Percentiles rank a stretch among this genome's conserved stretches.
phyloP scores from a whole-genome alignment of 2,888 invertebrate genomes.

The Andricus curvator region DNA sequence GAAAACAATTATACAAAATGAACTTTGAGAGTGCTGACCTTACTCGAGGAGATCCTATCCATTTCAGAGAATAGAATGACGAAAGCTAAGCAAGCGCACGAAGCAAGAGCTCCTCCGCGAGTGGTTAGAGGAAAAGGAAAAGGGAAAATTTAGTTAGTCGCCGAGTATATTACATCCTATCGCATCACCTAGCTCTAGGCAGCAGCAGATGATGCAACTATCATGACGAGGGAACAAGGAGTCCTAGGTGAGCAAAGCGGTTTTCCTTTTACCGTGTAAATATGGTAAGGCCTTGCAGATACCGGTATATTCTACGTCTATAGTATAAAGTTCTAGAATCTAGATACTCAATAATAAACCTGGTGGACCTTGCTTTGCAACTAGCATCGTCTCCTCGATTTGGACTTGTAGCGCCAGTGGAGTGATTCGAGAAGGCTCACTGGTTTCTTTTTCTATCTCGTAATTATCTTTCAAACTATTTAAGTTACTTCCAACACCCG shows the following conservation, averaged over 20 bases:
- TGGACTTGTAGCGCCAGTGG: neutral
- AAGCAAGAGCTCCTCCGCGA: neutral
- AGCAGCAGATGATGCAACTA: conserved; percentile 17
- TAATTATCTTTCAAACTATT: neutral
- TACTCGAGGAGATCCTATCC: neutral
- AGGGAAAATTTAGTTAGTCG: neutral
- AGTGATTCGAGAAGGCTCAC: neutral
- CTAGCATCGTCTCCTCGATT: neutral
- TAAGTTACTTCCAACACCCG: neutral
- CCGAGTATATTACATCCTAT: neutral
- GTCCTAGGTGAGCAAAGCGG: conserved; percentile 8
- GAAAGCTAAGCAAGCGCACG: neutral
- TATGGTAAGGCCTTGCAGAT: conserved; percentile 7
- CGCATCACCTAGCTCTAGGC: neutral
- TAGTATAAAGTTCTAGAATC: neutral
- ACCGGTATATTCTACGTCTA: neutral
- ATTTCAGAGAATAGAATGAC: conserved; percentile 3
- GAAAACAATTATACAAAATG: neutral
- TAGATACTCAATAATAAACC: conserved; percentile 1
- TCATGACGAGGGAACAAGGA: conserved; percentile 27
- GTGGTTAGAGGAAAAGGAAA: too few relatives aligned
- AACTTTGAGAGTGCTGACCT: neutral
- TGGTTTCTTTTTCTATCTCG: neutral
- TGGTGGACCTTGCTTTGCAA: neutral
- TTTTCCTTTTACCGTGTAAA: conserved; percentile 27